phyloP scores from a whole-genome alignment of 2,888 invertebrate species.

The Atethmia centrago region DNA sequence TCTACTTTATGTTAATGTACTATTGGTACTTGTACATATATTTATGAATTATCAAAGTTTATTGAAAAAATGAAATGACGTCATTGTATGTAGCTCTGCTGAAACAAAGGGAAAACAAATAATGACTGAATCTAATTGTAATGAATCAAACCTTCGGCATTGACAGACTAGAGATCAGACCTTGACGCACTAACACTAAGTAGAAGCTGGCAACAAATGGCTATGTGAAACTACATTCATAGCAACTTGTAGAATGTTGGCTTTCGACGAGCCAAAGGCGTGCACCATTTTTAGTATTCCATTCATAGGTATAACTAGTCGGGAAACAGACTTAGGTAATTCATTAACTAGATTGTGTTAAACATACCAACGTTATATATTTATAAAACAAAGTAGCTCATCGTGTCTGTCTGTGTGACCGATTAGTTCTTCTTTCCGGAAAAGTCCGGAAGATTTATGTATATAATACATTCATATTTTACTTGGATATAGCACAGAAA shows the following conservation, averaged over 20 bases:
- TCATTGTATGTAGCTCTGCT: background rate
- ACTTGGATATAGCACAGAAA: background rate
- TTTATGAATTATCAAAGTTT: background rate
- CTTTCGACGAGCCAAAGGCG: constrained; percentile 38
- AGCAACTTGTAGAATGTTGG: constrained; percentile 42
- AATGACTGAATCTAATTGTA: constrained; percentile 1
- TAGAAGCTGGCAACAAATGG: constrained; percentile 16
- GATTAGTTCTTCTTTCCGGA: background rate
- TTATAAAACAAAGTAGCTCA: background rate
- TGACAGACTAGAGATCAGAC: constrained; percentile 23
- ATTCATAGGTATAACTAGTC: constrained; percentile 31
- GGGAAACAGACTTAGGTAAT: constrained; percentile 25
- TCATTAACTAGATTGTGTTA: constrained; percentile 37
- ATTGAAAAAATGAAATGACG: background rate
- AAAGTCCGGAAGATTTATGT: background rate
- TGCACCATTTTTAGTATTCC: constrained; percentile 36
- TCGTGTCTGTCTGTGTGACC: background rate
- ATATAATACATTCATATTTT: background rate
- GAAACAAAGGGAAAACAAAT: constrained; percentile 16
- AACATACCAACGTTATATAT: background rate
- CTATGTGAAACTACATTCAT: constrained; percentile 38
- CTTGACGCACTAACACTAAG: constrained; percentile 6
- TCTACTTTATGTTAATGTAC: background rate
- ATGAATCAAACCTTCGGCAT: constrained; percentile 18
- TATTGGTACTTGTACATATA: background rate